phyloP scores from a whole-genome alignment of 1,140 invertebrate genomes.

The Nephila pilipes region DNA sequence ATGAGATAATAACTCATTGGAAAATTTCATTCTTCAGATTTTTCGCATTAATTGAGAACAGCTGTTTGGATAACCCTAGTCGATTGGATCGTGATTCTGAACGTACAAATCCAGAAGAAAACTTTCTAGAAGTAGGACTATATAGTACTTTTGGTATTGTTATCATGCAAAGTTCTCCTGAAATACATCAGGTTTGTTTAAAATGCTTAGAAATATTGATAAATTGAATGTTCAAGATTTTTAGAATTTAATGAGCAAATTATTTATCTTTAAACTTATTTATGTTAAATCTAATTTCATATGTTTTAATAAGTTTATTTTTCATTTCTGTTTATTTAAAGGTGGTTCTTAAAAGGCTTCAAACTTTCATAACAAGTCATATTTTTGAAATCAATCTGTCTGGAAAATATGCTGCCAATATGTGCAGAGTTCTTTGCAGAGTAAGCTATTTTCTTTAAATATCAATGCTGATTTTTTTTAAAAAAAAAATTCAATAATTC shows the following conservation, averaged over 20 bases:
- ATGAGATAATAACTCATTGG: neutral
- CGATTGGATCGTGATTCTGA: slow-evolving; percentile 83
- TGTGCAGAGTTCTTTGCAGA: slow-evolving; percentile 87
- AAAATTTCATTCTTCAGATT: slow-evolving; percentile 80
- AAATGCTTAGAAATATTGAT: neutral
- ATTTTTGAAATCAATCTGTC: slow-evolving; percentile 92
- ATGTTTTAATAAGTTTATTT: neutral
- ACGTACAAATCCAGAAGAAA: slow-evolving; percentile 86
- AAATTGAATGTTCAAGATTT: too few species aligned
- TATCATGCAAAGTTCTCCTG: slow-evolving; percentile 85
- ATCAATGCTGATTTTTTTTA: neutral
- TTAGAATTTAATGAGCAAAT: neutral
- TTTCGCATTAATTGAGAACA: slow-evolving; percentile 88
- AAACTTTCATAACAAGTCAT: slow-evolving; percentile 86
- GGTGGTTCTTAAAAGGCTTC: slow-evolving; percentile 88
- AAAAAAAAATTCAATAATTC: neutral
- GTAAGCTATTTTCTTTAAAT: slow-evolving; percentile 82
- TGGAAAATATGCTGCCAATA: slow-evolving; percentile 87
- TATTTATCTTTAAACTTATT: neutral
- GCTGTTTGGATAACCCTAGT: slow-evolving; percentile 85
- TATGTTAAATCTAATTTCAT: neutral
- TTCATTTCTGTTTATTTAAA: slow-evolving; percentile 81
- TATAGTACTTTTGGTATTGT: slow-evolving; percentile 86
- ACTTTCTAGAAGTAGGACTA: slow-evolving; percentile 87
- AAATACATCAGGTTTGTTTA: slow-evolving; percentile 84